Base-by-base conservation (phyloP, 2,797 vertebrate species). In the Malacoctenus gilli region DNA sequence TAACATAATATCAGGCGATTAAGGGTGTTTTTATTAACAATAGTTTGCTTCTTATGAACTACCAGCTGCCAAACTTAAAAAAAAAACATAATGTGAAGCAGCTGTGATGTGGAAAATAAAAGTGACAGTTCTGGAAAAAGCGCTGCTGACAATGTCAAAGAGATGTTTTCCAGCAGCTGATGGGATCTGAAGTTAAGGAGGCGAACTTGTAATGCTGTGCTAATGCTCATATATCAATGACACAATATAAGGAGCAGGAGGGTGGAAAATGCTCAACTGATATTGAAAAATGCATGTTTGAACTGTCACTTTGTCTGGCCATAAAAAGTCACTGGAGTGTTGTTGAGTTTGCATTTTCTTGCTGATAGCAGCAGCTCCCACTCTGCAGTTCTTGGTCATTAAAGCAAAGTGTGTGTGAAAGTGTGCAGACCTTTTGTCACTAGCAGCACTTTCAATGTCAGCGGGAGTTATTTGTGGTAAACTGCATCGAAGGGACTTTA, bases 71-170 rank as follows among this genome's bases (percentile, higher is more conserved):
- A 43, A 21, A 36, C 2, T 55, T 59, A 40, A 32, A 23, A 16
- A 59, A 12, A 1, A 31, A 41, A 68, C 78, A 86, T 79, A 32
- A n/a, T n/a, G n/a, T 37, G 10, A 43, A 74, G 48, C 84, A 84
- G 79, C 77, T 83, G 82, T 41, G 14, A 42, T 43, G 34, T 5
- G 3, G 53, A 69, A 38, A 71, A 57, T 65, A 76, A 77, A 67
- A 73, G 70, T 58, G n/a, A n/a, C n/a, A n/a, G n/a, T n/a, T n/a
- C 70, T 37, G 37, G 61, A 47, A 70, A 67, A 54, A 59, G 12
- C n/a, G 37, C 15, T 41, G 55, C 61, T 57, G 21, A n/a, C n/a
- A n/a, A n/a, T n/a, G n/a, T n/a, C n/a, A n/a, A n/a, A n/a, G n/a
- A n/a, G n/a, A n/a, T n/a, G n/a, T n/a, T n/a, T n/a, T n/a, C n/a